Evolutionary conservation across 1,140 invertebrate genomes (phyloP).

Genomic region (Caenorhabditis brenneri): DNA sequence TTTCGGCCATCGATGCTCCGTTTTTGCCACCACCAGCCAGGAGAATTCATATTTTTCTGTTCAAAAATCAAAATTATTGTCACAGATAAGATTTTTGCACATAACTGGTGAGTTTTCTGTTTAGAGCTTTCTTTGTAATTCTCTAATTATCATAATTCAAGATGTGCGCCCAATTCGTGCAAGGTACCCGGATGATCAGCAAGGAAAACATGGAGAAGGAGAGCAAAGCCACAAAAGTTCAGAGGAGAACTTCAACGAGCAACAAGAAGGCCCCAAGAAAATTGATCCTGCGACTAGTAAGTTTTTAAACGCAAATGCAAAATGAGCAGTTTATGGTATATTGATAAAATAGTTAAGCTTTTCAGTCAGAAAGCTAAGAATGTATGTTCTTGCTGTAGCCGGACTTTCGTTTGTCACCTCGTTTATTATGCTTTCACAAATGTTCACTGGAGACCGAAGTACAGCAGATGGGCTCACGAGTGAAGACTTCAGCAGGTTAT

Average conservation of each 20-base stretch:
- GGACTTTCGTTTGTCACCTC: conserved; percentile 45
- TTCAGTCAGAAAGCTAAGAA: conserved; percentile 44
- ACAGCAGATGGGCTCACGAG: not conserved
- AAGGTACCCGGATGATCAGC: not conserved
- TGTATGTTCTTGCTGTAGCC: conserved; percentile 30
- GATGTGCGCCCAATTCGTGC: not conserved
- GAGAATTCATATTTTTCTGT: not conserved
- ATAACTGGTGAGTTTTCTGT: not conserved
- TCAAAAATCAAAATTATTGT: not conserved
- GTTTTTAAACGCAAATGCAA: not conserved
- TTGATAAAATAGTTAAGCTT: not conserved
- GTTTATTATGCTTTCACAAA: conserved; percentile 20
- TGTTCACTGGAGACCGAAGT: conserved; percentile 14
- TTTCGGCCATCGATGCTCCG: not conserved
- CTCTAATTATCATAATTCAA: not conserved
- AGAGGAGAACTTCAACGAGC: not conserved
- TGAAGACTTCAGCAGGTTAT: conserved; percentile 26
- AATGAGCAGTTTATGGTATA: no score
- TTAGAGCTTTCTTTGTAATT: not conserved
- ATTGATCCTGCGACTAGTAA: conserved; percentile 35
- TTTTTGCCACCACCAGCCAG: conserved; percentile 1
- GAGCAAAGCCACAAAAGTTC: not conserved
- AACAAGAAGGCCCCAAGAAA: not conserved
- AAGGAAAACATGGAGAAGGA: not conserved
- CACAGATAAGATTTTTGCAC: not conserved